Conservation (phyloP, 2,797 vertebrate genomes). For the Phrynocephalus guinanensis region DNA sequence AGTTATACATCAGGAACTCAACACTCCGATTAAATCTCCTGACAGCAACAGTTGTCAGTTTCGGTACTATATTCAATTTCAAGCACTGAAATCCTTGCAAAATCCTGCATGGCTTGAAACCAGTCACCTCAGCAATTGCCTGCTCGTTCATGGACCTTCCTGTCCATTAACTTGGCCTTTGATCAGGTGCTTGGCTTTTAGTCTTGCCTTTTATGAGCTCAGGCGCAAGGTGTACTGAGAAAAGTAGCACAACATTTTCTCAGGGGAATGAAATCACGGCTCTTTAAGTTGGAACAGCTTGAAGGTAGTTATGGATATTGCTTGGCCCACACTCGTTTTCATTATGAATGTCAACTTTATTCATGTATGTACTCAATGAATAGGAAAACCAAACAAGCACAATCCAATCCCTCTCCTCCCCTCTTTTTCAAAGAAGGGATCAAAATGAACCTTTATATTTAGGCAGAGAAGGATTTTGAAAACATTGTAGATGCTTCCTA, state of each 20-base stretch:
- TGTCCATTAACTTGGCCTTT: background rate
- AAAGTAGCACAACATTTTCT: background rate
- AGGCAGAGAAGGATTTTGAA: slow-evolving; percentile 17
- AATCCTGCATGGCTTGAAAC: background rate
- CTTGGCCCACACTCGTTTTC: background rate
- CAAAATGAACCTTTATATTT: slow-evolving; percentile 16
- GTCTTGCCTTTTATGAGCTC: background rate
- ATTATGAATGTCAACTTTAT: slow-evolving; percentile 8
- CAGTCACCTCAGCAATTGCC: background rate
- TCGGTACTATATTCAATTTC: background rate
- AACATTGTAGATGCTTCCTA: background rate
- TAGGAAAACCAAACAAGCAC: background rate
- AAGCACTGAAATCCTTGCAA: background rate
- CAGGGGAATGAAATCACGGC: background rate
- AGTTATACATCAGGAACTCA: background rate
- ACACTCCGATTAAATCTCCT: background rate
- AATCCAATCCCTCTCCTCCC: background rate
- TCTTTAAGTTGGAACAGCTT: background rate
- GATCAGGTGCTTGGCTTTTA: background rate
- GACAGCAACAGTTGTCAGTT: background rate
- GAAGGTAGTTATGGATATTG: background rate
- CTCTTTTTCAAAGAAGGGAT: slow-evolving; percentile 14
- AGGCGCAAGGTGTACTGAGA: background rate
- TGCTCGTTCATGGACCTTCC: background rate
- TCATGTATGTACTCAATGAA: background rate